Percentiles rank a stretch among this genome's conserved stretches.
These are phyloP conservation scores for Synanthedon myopaeformis DNA, from an alignment of 2,888 invertebrate species.

Conservation along the genomic window DNA sequence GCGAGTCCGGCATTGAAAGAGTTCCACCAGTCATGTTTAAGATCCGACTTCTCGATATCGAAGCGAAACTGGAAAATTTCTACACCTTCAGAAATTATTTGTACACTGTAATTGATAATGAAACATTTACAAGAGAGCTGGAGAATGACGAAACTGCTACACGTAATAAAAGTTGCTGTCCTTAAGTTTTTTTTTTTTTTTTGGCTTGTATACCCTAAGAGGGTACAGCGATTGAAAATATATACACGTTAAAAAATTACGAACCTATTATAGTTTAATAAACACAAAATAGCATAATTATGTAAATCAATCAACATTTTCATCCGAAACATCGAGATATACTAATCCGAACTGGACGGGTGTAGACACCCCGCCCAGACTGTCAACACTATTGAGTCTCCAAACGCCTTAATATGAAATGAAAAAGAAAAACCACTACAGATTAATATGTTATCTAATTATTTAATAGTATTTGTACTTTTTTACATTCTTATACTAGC, in stretches of 20 bases:
- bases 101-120: constrained; percentile 41
- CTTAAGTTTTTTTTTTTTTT: background rate
- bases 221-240: no score
- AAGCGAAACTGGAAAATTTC: constrained; percentile 40
- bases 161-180: background rate
- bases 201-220: no score
- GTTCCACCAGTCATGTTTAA: constrained; percentile 57
- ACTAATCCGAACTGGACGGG: no score
- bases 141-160: constrained; percentile 10
- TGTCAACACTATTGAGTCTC: no score
- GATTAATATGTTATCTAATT: background rate
- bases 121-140: constrained; percentile 33
- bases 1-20: constrained; percentile 48
- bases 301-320: no score
- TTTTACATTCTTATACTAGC: constrained; percentile 2
- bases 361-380: no score
- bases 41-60: constrained; percentile 34
- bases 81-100: constrained; percentile 48
- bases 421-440: no score
- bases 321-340: no score
- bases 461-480: background rate
- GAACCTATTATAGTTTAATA: no score
- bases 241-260: no score
- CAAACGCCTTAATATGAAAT: no score
- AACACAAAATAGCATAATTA: no score